These are phyloP conservation scores for Enteromius fasciolatus DNA, from an alignment of 2,797 vertebrate species.

Conservation along the genomic window DNA sequence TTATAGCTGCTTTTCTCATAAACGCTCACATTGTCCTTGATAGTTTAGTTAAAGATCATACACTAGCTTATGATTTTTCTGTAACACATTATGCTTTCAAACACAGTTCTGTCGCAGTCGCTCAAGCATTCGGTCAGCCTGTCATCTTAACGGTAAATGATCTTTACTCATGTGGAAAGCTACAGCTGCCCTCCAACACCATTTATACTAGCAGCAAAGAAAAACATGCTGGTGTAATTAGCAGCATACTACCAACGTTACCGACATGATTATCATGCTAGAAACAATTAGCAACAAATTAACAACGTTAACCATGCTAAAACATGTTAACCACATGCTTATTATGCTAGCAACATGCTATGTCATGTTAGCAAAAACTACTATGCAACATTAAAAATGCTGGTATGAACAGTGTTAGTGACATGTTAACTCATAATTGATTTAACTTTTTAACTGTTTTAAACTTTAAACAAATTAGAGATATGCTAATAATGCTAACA, in stretches of 20 bases:
- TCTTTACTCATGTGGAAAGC: constrained; percentile 18
- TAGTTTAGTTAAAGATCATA: neutral
- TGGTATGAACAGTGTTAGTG: too few relatives aligned
- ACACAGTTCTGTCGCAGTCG: neutral
- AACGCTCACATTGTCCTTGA: neutral
- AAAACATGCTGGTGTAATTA: neutral
- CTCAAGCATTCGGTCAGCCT: neutral
- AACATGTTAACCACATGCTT: neutral
- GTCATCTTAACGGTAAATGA: constrained; percentile 19
- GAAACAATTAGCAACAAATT: too few relatives aligned
- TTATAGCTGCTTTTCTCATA: neutral
- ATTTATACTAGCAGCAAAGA: neutral
- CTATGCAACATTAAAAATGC: too few relatives aligned
- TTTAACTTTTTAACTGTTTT: too few relatives aligned
- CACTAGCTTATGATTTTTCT: neutral
- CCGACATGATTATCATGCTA: too few relatives aligned
- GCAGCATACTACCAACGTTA: neutral
- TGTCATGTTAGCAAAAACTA: neutral
- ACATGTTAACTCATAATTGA: neutral
- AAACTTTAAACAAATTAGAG: neutral
- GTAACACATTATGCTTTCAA: neutral
- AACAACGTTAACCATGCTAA: too few relatives aligned
- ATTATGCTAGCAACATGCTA: neutral
- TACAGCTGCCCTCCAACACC: neutral
- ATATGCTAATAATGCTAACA: neutral